Percentiles rank a stretch among this genome's conserved stretches.
Evolutionary conservation across 2,113 vertebrate genomes (phyloP).

Genomic region (Balaeniceps rex): DNA sequence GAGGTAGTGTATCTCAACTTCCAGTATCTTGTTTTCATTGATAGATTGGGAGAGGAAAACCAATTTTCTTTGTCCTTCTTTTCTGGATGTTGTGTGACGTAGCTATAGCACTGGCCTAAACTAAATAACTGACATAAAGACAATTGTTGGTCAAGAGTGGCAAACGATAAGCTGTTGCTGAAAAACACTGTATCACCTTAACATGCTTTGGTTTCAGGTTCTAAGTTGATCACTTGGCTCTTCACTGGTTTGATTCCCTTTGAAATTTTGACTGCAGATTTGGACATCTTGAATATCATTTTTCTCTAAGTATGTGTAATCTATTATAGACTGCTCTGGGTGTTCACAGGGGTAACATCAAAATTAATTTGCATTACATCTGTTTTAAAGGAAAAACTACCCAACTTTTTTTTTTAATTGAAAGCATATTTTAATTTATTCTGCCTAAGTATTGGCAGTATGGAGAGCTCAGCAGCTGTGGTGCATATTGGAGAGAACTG

Average conservation of each 20-base stretch:
- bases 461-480: background rate
- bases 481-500: background rate
- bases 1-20: background rate
- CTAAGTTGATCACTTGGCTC: background rate
- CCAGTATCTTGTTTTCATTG: background rate
- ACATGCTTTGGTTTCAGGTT: background rate
- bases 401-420: background rate
- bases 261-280: background rate
- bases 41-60: background rate
- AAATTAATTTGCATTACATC: background rate
- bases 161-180: background rate
- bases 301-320: background rate
- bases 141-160: background rate
- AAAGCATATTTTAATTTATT: background rate
- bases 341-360: background rate
- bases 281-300: background rate
- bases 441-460: background rate
- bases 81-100: background rate
- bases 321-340: background rate
- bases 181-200: background rate
- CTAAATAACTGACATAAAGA: background rate
- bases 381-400: background rate
- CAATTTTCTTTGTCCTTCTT: background rate
- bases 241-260: background rate
- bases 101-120: background rate